phyloP scores from a whole-genome alignment of 2,113 vertebrate species.

The Ictalurus furcatus region DNA sequence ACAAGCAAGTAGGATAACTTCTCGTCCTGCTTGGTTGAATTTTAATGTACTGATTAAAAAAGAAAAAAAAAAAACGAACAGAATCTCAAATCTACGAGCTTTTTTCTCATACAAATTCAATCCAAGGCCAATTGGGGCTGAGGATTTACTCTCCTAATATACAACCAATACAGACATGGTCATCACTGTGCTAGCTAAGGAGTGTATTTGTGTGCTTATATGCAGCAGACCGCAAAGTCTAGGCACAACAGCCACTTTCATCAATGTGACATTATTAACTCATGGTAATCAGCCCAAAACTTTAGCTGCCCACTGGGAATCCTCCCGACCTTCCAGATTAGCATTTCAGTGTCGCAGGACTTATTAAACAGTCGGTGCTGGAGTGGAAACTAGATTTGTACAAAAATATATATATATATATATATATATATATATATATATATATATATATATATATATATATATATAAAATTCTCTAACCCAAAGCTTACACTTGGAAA shows the following conservation, averaged over 20 bases:
- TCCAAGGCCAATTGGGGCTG: neutral
- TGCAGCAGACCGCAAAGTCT: neutral
- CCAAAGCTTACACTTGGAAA: neutral
- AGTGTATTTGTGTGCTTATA: neutral
- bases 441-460: too few species aligned
- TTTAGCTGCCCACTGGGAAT: neutral
- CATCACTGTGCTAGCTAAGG: neutral
- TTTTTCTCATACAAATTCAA: neutral
- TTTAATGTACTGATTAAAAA: neutral
- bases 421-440: too few species aligned
- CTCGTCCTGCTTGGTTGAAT: neutral
- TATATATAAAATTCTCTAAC: neutral
- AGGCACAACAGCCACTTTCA: neutral
- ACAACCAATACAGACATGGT: neutral
- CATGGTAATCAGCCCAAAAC: neutral
- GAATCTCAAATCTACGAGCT: neutral
- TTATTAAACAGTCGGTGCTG: neutral
- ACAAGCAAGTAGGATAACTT: neutral
- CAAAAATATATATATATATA: too few species aligned
- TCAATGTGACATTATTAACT: neutral
- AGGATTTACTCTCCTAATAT: neutral
- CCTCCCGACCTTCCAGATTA: neutral
- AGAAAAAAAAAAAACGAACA: too few species aligned
- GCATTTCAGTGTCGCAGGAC: neutral
- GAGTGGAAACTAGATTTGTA: neutral